Conservation (phyloP, 2,888 invertebrate species). For the Eristalis arbustorum region DNA sequence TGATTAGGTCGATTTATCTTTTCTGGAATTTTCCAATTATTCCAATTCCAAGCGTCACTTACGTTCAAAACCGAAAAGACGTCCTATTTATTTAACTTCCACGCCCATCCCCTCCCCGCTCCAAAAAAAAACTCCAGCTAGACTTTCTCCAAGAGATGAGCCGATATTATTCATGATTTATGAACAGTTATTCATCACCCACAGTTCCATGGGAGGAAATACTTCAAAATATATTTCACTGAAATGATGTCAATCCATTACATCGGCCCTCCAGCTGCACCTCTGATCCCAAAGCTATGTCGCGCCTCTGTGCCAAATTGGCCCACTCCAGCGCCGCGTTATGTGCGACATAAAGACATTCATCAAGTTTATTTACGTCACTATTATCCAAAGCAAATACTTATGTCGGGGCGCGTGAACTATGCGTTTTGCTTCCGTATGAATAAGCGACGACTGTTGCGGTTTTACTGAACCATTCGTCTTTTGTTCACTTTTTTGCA, state of each 20-base stretch:
- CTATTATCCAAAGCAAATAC: constrained; percentile 18
- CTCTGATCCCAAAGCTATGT: neutral
- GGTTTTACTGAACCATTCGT: neutral
- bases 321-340: neutral
- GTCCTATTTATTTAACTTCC: neutral
- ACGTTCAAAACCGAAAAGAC: neutral
- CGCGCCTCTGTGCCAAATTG: constrained; percentile 1
- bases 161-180: neutral
- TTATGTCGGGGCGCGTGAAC: neutral
- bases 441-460: neutral
- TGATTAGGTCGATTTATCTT: neutral
- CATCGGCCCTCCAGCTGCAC: constrained; percentile 4
- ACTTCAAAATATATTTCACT: neutral
- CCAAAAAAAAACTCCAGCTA: neutral
- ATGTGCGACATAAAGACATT: constrained; percentile 13
- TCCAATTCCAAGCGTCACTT: neutral
- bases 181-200: neutral
- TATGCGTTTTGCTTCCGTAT: neutral
- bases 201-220: neutral
- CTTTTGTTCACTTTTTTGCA: neutral
- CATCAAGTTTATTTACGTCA: constrained; percentile 41
- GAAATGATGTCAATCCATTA: constrained; percentile 39
- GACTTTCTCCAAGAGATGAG: neutral
- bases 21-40: neutral
- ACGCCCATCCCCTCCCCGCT: neutral